Evolutionary conservation across 2,113 vertebrate genomes (phyloP), one percentile per base, ranked within the genome.

Genomic region (Xerus inauris): DNA sequence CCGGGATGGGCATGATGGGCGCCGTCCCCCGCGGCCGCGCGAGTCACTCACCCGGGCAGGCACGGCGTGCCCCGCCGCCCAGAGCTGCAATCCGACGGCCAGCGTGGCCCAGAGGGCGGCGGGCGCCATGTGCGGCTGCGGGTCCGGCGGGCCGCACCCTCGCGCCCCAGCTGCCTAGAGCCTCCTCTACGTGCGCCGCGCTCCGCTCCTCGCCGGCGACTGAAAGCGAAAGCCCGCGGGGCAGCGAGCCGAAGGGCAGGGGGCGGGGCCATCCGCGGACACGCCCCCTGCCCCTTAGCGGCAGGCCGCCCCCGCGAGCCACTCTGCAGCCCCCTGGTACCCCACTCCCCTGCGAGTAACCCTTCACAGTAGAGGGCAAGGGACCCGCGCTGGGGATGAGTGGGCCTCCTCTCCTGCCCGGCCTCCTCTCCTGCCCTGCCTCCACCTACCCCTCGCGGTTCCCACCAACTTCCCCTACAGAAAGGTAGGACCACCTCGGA

Each of bases 71-170:
- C 90, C 97, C 51, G 91, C 7, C 38, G 80, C 87, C 89, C 97
- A 97, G 57, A 98, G 92, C 89, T 94, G 97, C 81, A 97, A 89
- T 77, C 87, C 96, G 57, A 96, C 40, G 16, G 89, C 94, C 92
- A 98, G 94, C 59, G 59, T 38, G 57, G 93, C 81, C 96, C 95
- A 96, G 76, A 94, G 24, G 45, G 90, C 81, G 84, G 87, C 40
- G 87, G 92, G 73, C 26, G 87, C 92, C 95, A 97, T 95, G 81
- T 40, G 45, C 45, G 35, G 93, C 84, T 22, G 89, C 64, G 38
- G 45, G 35, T 26, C 57, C n/a, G 19, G 72, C 40, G 0, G 40
- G 14, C 67, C 24, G 6, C 10, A 6, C 62, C 20, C 80, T 47
- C 30, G 73, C 30, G 62, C 77, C 16, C 42, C 45, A 12, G 57